Conservation (phyloP, 2,797 vertebrate genomes). For the Bradypodion ventrale region DNA sequence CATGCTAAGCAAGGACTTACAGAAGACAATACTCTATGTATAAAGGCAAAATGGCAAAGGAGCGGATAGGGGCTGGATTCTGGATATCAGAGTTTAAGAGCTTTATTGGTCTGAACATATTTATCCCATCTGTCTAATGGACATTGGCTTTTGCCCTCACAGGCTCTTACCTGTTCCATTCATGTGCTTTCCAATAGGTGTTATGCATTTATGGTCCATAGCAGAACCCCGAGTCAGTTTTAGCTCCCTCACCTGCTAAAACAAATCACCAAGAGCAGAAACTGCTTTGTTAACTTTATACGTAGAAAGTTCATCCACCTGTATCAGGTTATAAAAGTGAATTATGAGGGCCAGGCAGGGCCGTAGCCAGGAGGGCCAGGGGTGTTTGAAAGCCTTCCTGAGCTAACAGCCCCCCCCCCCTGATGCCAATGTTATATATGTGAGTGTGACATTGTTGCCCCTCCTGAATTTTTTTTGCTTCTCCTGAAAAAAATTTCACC, state of each 20-base stretch:
- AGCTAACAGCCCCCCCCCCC: too few species aligned
- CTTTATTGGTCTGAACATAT: background rate
- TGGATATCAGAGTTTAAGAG: too few species aligned
- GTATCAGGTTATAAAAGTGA: slow-evolving; percentile 8
- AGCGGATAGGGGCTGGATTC: background rate
- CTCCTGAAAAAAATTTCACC: too few species aligned
- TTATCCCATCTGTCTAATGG: background rate
- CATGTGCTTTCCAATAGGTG: background rate
- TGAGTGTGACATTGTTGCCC: too few species aligned
- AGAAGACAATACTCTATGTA: background rate
- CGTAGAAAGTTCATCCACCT: background rate
- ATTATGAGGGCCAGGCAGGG: background rate
- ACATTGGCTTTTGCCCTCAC: background rate
- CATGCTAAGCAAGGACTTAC: background rate
- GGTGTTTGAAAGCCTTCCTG: too few species aligned
- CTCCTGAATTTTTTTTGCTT: too few species aligned
- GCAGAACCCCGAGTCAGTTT: background rate
- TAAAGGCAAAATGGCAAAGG: too few species aligned
- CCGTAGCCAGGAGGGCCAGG: too few species aligned
- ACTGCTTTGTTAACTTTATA: background rate
- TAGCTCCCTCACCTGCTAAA: background rate
- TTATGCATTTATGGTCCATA: background rate
- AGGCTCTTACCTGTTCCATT: background rate
- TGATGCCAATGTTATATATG: too few species aligned
- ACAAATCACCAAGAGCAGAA: background rate